Base-by-base conservation (phyloP, 2,888 invertebrate species). In the Lasioglossum calceatum region DNA sequence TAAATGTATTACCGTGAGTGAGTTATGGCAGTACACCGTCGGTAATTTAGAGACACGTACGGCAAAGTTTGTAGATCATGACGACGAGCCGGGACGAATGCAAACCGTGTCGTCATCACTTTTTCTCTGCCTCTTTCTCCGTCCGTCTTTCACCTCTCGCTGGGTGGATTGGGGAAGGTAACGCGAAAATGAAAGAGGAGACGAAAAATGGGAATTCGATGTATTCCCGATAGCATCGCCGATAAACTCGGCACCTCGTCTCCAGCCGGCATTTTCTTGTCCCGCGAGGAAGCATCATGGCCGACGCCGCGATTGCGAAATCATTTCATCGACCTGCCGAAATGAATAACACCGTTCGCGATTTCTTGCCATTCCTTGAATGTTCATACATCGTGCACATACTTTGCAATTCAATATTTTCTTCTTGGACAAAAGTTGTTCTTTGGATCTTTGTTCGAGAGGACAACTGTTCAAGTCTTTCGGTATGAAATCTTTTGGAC, bases 141-240 rank as follows among this genome's bases (percentile, higher is more conserved):
- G 23, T 54, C 10, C 23, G 54, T 39, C 76, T 64, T 79, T 36
- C 32, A 16, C n/a, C 32, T 42, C 10, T 19, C 54, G 70, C 44
- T 50, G 10, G 39, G 3, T 3, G 67, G 71, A 74, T 76, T n/a
- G 27, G 75, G 73, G 72, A 80, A 16, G 36, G 64, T 73, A 73
- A 44, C 54, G 78, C 75, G 79, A 82, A 84, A 83, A 81, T 74
- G 73, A 58, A 78, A 80, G 54, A 71, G 73, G 64, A 71, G 50
- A 67, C 77, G 42, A 84, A 81, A 88, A 82, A 88, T 76, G 73
- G 85, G 61, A 82, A 82, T 84, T 84, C 80, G 80, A 84, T 85
- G 84, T 84, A 84, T 84, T 84, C 84, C 64, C 85, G 79, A 85
- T 85, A 73, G 47, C 84, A 76, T 84, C 72, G 27, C 27, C 83